These are phyloP conservation scores for Taphrorychus bicolor DNA, from an alignment of 2,888 invertebrate species.

Conservation along the genomic window DNA sequence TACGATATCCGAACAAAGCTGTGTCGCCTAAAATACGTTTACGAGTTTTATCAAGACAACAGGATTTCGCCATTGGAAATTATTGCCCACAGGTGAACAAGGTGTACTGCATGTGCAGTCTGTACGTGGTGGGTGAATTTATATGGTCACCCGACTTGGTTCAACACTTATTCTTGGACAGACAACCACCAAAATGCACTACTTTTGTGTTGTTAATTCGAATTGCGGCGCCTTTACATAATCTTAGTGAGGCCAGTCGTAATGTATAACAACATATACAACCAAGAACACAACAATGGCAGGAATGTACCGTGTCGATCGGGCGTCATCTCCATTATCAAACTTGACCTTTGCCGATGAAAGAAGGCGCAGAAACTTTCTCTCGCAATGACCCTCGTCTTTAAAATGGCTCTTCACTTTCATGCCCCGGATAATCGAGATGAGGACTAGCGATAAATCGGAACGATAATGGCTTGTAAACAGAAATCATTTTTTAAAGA, in stretches of 20 bases:
- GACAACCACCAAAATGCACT: neutral
- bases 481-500: too few species aligned
- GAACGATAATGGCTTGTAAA: neutral
- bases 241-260: neutral
- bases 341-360: constrained; percentile 31
- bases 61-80: neutral
- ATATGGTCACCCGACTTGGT: too few species aligned
- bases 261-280: neutral
- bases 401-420: constrained; percentile 33
- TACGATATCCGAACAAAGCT: neutral
- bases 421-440: constrained; percentile 25
- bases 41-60: neutral
- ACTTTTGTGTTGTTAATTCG: too few species aligned
- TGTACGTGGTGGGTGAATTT: too few species aligned
- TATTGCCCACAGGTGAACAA: neutral
- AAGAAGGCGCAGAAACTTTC: constrained; percentile 17
- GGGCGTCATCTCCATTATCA: constrained; percentile 13
- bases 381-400: constrained; percentile 29
- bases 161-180: too few species aligned
- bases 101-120: neutral
- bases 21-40: neutral
- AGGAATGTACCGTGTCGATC: neutral
- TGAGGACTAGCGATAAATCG: constrained; percentile 17
- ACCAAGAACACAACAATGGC: neutral
- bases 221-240: neutral